Evolutionary conservation across 2,888 invertebrate species (phyloP).

Genomic region (Pyrrhosoma nymphula): DNA sequence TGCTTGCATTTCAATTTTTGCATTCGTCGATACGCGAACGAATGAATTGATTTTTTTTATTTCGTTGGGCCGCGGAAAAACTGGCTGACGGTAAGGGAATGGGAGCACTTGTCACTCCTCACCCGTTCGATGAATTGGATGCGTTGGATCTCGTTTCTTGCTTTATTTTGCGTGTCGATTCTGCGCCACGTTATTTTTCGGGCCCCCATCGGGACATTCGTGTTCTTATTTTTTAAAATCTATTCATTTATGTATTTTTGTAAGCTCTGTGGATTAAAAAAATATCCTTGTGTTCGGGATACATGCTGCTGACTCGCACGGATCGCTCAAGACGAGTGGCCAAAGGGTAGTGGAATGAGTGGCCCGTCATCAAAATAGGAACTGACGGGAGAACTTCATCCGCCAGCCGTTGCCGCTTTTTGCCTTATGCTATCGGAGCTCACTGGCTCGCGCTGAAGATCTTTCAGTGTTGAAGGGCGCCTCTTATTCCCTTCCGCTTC

Average conservation of each 20-base stretch:
- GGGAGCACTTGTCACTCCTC: neutral
- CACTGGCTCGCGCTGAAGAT: too few relatives aligned
- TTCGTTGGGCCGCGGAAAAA: neutral
- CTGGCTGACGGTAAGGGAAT: neutral
- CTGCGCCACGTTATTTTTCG: neutral
- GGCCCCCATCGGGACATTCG: neutral
- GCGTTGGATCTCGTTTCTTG: neutral
- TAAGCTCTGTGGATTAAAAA: neutral
- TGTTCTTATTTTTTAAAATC: neutral
- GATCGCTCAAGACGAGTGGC: neutral
- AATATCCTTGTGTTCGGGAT: too few relatives aligned
- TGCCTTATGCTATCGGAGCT: too few relatives aligned
- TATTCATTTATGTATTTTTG: neutral
- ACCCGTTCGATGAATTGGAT: neutral
- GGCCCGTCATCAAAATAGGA: neutral
- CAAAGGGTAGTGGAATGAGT: neutral
- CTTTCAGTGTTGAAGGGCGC: too few relatives aligned
- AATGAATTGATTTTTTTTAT: neutral
- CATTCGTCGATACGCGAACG: neutral
- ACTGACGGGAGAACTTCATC: too few relatives aligned
- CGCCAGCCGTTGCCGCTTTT: too few relatives aligned
- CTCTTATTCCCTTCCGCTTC: too few relatives aligned
- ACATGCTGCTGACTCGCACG: neutral
- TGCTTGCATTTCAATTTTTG: neutral
- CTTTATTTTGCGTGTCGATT: neutral